phyloP scores from a whole-genome alignment of 1,140 invertebrate species.

The Ditylenchus dipsaci region DNA sequence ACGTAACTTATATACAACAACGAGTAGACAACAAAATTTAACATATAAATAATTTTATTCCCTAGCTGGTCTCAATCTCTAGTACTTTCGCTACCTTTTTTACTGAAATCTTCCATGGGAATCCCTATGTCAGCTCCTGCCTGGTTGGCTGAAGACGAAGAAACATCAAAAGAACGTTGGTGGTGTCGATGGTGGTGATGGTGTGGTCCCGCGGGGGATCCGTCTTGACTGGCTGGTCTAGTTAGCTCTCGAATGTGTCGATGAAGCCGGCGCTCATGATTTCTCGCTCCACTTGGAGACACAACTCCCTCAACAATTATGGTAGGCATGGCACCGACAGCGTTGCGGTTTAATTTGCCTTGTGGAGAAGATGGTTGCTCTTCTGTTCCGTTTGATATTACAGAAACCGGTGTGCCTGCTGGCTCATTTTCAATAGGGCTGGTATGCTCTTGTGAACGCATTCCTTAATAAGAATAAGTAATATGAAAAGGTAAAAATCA shows the following conservation, averaged over 20 bases:
- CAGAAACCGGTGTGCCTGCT: not conserved
- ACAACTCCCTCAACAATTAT: not conserved
- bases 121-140: not conserved
- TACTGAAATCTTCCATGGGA: not conserved
- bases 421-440: not conserved
- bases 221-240: constrained; percentile 12
- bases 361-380: not conserved
- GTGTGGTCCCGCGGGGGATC: not conserved
- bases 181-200: constrained; percentile 5
- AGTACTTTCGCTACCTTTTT: not conserved
- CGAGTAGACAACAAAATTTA: too few relatives aligned
- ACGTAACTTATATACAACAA: too few relatives aligned
- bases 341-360: not conserved
- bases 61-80: not conserved
- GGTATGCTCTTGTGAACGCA: constrained; percentile 1
- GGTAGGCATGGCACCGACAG: constrained; percentile 4
- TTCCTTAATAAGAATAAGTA: not conserved
- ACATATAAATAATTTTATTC: not conserved
- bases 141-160: not conserved
- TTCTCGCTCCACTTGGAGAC: not conserved
- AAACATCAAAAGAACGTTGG: not conserved
- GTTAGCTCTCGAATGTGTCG: constrained; percentile 35
- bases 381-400: constrained; percentile 26
- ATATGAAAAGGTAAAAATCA: too few relatives aligned
- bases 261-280: constrained; percentile 24